These are phyloP conservation scores for Loriculus beryllinus DNA, from an alignment of 2,797 vertebrate genomes.

Conservation along the genomic window DNA sequence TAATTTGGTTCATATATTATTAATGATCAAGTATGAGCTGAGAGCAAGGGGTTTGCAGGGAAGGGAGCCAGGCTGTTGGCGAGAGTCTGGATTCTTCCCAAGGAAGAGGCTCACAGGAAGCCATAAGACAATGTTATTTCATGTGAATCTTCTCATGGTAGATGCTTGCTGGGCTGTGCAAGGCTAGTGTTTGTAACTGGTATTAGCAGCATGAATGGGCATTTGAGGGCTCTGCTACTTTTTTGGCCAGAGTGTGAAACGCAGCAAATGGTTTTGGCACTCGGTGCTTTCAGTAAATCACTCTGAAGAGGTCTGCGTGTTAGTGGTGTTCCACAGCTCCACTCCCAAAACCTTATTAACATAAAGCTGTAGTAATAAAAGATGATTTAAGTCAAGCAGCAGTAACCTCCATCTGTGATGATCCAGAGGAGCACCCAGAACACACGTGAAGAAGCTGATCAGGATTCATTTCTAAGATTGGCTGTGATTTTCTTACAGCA, in stretches of 20 bases:
- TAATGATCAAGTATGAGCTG: not conserved
- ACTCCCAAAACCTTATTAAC: not conserved
- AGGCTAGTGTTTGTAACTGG: not conserved
- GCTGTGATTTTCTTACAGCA: not conserved
- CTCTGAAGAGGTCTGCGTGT: not conserved
- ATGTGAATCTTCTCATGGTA: not conserved
- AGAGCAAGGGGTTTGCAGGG: not conserved
- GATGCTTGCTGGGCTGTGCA: not conserved
- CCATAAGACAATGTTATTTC: not conserved
- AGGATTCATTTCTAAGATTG: not conserved
- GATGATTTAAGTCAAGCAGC: not conserved
- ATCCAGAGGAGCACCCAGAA: not conserved
- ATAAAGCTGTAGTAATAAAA: not conserved
- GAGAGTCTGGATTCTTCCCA: accelerated
- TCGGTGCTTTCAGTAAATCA: not conserved
- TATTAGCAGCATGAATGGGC: not conserved
- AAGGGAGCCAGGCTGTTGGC: not conserved
- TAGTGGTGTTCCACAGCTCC: slow-evolving; percentile 7
- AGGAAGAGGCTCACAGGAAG: not conserved
- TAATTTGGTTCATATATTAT: not conserved
- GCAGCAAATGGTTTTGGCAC: slow-evolving; percentile 36
- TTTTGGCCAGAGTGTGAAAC: slow-evolving; percentile 2
- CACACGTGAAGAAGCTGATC: not conserved
- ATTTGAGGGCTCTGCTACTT: not conserved
- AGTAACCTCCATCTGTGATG: not conserved